A percentile compares a stretch with the other conserved stretches of the same genome.
Evolutionary conservation across 2,888 invertebrate species (phyloP).

Genomic region (Dicranocentrus wangi): DNA sequence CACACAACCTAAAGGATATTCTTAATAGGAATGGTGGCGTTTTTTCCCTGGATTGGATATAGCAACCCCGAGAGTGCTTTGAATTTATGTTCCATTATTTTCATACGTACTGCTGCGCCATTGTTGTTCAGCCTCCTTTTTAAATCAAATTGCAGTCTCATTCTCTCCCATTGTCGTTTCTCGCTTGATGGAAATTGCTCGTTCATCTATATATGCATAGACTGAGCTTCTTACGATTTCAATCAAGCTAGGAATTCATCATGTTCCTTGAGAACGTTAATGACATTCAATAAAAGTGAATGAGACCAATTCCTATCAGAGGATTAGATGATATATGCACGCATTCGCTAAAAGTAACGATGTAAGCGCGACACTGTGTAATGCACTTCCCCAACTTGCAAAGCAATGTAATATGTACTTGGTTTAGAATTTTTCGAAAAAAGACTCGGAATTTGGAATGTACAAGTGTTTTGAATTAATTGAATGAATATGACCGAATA

Average conservation of each 20-base stretch:
- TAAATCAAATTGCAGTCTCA: slow-evolving; percentile 8
- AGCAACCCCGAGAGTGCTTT: background rate
- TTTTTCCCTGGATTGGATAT: slow-evolving; percentile 26
- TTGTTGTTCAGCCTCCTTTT: slow-evolving; percentile 4
- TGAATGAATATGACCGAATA: no score
- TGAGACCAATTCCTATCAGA: no score
- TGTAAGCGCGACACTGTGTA: no score
- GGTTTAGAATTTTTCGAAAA: no score
- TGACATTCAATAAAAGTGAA: slow-evolving; percentile 6
- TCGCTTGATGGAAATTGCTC: background rate
- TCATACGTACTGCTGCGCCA: slow-evolving; percentile 22
- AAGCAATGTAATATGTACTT: no score
- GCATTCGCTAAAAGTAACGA: no score
- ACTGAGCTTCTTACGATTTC: no score
- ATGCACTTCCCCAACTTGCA: no score
- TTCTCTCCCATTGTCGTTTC: background rate
- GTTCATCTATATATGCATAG: background rate
- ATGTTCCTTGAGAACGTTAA: background rate
- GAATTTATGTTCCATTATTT: background rate
- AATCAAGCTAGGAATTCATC: background rate
- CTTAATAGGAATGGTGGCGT: background rate
- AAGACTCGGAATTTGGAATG: no score
- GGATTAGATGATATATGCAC: no score
- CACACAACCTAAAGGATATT: background rate
- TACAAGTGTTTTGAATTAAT: no score